Base-by-base conservation (phyloP, 2,113 vertebrate genomes). In the Suncus etruscus region DNA sequence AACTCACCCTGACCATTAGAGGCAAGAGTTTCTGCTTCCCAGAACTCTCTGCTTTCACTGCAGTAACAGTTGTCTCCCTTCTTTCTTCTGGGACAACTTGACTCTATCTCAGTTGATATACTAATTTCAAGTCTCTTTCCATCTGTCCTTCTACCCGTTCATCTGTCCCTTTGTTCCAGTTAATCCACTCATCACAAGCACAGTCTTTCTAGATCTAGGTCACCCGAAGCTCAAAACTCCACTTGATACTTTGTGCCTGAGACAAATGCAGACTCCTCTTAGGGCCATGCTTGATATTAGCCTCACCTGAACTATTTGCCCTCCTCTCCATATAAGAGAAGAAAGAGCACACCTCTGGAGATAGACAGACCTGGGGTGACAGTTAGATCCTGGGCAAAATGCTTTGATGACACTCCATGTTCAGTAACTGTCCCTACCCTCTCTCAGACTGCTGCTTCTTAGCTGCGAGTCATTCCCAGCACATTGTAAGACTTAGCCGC, bases 321-420 rank as follows among this genome's bases (percentile, higher is more conserved):
- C 69, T 8, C 24, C 39, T 3, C 9, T 11, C 61, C 11, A 39
- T 2, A 27, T 76, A 39, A 20, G 47, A 31, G 76, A 0, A 0
- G 58, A 51, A 31, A 70, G 47, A n/a, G 20, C 9, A 1, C 8
- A 51, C 15, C 18, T 63, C 66, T 47, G n/a, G 1, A 14, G 29
- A 4, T 63, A 65, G 27, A 78, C n/a, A 25, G 48, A 27, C 54
- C 51, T 2, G 8, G 39, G 29, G 39, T 22, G 77, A 39, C 10
- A 31, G 58, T 20, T 61, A 86, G 27, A 48, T 54, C 45, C 2
- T 0, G 20, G 72, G 47, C 32, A 61, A 29, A 25, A 1, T 4
- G 25, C 15, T 27, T 22, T 31, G 10, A 12, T 22, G 11, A 24
- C 5, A 47, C 0, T 7, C 79, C 20, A 29, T 0, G 8, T 1